These are phyloP conservation scores for Melieria omissa DNA, from an alignment of 2,888 invertebrate genomes.

Conservation along the genomic window DNA sequence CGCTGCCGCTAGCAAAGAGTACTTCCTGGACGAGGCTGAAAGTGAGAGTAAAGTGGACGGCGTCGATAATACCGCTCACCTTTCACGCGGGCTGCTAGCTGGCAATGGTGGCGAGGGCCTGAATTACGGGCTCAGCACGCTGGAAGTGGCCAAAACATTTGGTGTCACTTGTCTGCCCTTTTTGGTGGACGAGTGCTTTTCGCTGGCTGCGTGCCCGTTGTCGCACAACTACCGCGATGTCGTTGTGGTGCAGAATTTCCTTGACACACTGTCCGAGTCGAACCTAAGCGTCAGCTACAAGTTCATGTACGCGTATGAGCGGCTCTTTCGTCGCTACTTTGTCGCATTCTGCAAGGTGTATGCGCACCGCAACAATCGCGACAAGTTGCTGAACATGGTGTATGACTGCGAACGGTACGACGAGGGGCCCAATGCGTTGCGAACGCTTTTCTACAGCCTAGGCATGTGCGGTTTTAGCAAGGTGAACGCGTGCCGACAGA, in stretches of 20 bases:
- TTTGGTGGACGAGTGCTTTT: conserved; percentile 41
- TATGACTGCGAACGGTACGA: conserved; percentile 49
- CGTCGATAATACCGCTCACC: too few species aligned
- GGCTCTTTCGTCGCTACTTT: conserved; percentile 42
- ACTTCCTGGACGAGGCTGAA: not conserved
- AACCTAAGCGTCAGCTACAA: conserved; percentile 38
- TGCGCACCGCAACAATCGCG: conserved; percentile 44
- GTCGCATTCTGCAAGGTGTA: conserved; percentile 46
- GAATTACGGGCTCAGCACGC: not conserved
- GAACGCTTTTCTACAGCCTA: conserved; percentile 40
- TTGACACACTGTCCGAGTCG: conserved; percentile 32
- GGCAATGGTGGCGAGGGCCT: conserved; percentile 5
- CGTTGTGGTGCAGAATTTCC: conserved; percentile 20
- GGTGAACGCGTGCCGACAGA: conserved; percentile 45
- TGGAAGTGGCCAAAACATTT: conserved; percentile 39
- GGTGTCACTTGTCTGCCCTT: conserved; percentile 44
- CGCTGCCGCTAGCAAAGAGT: not conserved
- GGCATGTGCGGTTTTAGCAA: conserved; percentile 45
- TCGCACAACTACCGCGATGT: conserved; percentile 41
- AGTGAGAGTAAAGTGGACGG: not conserved
- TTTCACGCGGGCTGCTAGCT: not conserved
- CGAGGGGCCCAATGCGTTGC: conserved; percentile 41
- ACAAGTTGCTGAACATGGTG: conserved; percentile 47
- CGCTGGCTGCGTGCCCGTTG: conserved; percentile 23
- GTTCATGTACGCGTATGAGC: conserved; percentile 42